These are phyloP conservation scores for Nesogale talazaci DNA, from an alignment of 2,113 vertebrate species.

Conservation along the genomic window DNA sequence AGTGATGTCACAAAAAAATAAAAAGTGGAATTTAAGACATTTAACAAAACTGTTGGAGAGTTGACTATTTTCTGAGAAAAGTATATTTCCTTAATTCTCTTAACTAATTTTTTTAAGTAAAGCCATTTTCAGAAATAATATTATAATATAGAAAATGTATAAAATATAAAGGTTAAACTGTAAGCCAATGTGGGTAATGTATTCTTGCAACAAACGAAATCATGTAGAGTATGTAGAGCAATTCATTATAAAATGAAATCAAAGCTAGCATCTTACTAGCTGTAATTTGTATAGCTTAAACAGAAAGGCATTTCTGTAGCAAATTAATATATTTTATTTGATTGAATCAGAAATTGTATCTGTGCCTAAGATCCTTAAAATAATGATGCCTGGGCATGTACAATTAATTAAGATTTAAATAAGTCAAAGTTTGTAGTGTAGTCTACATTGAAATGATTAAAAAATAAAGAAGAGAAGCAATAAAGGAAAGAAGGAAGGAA, in stretches of 20 bases:
- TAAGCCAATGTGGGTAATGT: conserved; percentile 24
- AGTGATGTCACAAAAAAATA: too few relatives aligned
- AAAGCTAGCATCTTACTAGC: neutral
- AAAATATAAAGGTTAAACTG: neutral
- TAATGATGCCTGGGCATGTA: neutral
- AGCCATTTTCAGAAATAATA: neutral
- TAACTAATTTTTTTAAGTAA: conserved; percentile 24
- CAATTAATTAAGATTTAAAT: neutral
- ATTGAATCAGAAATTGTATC: conserved; percentile 18
- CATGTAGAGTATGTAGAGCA: conserved; percentile 41
- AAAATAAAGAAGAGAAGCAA: neutral
- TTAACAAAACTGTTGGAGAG: conserved; percentile 3
- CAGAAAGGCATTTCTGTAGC: neutral
- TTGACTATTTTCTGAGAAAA: conserved; percentile 34
- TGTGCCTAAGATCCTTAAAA: neutral
- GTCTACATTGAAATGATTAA: neutral
- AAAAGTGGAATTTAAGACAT: neutral
- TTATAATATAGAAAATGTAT: neutral
- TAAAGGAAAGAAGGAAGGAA: neutral
- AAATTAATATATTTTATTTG: neutral
- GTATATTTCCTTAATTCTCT: conserved; percentile 10
- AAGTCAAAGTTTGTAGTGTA: neutral
- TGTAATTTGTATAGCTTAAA: neutral
- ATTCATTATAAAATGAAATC: conserved; percentile 27
- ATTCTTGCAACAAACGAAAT: conserved; percentile 52